Evolutionary conservation across 2,113 vertebrate genomes (phyloP), one percentile per base, ranked within the genome.

Genomic region (Melozone crissalis): DNA sequence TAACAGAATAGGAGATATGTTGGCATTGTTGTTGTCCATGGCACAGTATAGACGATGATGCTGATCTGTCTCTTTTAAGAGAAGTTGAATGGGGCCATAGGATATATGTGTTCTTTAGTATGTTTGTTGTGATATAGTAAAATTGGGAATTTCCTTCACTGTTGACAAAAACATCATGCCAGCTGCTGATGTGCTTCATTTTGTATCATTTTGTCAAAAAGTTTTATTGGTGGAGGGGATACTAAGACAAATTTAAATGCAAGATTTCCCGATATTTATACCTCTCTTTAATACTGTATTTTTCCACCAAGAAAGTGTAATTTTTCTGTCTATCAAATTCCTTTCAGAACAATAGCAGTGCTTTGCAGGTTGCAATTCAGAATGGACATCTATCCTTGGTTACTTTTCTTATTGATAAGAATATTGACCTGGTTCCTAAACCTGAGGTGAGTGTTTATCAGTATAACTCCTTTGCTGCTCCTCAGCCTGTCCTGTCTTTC

Each of bases 371-470:
- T 57, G 98, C 98, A 44, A 87, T 98, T 79, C 97, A 97, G 96
- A 98, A 97, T 73, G 98, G 98, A 33, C 96, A 98, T n/a, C 57
- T 94, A 6, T 90, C 98, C 44, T 93, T 99, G 28, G 98, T 99
- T 49, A 97, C 92, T 46, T 96, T 99, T 71, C 98, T 99, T 87
- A 94, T 99, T 84, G 65, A 87, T 51, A 97, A 98, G 88, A 97
- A 98, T 6, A 86, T 98, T 79, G 67, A 98, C 44, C 91, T 97
- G 22, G 97, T 97, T 84, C 91, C 95, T 89, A 97, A 98, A 87
- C 96, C 98, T 8, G 84, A 98, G 97, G 99, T 99, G 85, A 98
- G 97, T 93, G 51, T 68, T 1, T 74, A 37, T 44, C 43, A 39
- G 12, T 14, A 15, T 15, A 67, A 47, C 4, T 30, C 11, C 57